Conservation (phyloP, 35 echinoderm and acorn worm genomes). For the Stichopus chloronotus region DNA sequence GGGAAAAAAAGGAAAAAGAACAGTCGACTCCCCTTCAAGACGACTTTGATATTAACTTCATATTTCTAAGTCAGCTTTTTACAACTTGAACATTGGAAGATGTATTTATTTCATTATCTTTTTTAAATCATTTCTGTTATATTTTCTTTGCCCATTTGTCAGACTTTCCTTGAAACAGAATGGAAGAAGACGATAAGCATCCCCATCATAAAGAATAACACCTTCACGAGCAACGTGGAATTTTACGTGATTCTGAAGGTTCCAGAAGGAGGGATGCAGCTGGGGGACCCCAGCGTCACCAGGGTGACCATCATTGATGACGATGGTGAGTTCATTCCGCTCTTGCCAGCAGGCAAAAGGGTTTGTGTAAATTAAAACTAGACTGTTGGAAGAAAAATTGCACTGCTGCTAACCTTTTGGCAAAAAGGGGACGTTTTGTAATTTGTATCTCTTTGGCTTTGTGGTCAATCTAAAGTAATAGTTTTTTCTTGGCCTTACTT, state of each 20-base stretch:
- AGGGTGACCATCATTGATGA: slow-evolving; percentile 99
- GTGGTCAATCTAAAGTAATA: too few relatives aligned
- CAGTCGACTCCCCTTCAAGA: too few relatives aligned
- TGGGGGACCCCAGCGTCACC: slow-evolving; percentile 91
- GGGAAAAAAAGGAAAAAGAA: too few relatives aligned
- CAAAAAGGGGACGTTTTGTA: too few relatives aligned
- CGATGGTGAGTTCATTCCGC: slow-evolving; percentile 73
- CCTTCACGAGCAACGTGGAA: slow-evolving; percentile 91
- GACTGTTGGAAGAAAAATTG: not conserved
- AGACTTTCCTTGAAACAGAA: slow-evolving; percentile 85
- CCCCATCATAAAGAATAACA: slow-evolving; percentile 95
- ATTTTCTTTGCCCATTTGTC: not conserved
- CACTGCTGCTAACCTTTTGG: not conserved
- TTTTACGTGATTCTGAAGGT: slow-evolving; percentile 96
- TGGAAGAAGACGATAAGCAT: slow-evolving; percentile 84
- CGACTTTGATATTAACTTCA: too few relatives aligned
- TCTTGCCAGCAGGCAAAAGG: not conserved
- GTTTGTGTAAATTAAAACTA: not conserved
- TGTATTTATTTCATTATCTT: not conserved
- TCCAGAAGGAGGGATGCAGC: slow-evolving; percentile 63
- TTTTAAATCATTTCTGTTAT: not conserved
- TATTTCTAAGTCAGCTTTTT: too few relatives aligned
- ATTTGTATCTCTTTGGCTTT: too few relatives aligned
- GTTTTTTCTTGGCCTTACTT: too few relatives aligned
- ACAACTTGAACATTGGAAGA: too few relatives aligned